Evolutionary conservation across 2,888 invertebrate species (phyloP).

Genomic region (Phlogophora meticulosa): DNA sequence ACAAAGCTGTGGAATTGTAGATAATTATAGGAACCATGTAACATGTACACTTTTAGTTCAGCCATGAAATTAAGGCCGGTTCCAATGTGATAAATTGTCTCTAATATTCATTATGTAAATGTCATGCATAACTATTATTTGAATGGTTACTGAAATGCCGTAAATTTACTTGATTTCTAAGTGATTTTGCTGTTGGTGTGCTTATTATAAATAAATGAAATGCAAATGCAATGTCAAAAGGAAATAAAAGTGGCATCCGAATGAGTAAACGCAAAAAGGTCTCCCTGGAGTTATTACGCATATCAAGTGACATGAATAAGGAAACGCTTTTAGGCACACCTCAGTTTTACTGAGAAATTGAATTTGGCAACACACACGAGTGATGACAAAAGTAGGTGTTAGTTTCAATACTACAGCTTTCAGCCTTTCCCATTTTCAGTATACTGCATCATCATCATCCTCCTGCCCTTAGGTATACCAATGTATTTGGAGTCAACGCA

Average conservation of each 20-base stretch:
- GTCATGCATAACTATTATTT: too few relatives aligned
- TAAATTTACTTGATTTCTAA: too few relatives aligned
- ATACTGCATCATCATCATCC: too few relatives aligned
- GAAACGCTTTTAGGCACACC: slow-evolving; percentile 14
- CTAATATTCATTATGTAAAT: too few relatives aligned
- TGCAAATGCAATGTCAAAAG: slow-evolving; percentile 4
- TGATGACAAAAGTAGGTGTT: background rate
- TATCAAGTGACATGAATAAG: slow-evolving; percentile 2
- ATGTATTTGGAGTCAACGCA: too few relatives aligned
- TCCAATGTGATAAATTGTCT: background rate
- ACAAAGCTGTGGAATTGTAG: background rate
- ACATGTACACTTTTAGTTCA: background rate
- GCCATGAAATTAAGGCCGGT: background rate
- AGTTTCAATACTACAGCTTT: too few relatives aligned
- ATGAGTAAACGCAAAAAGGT: slow-evolving; percentile 7
- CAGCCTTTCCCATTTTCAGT: background rate
- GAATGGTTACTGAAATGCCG: too few relatives aligned
- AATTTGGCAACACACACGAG: background rate
- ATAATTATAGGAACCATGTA: background rate
- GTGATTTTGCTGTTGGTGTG: too few relatives aligned
- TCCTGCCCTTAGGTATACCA: too few relatives aligned
- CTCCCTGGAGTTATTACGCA: slow-evolving; percentile 23
- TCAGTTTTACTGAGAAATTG: background rate
- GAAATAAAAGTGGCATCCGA: slow-evolving; percentile 12
- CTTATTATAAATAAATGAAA: too few relatives aligned